Evolutionary conservation across 2,888 invertebrate species (phyloP).

Genomic region (Teinopalpus imperialis): DNA sequence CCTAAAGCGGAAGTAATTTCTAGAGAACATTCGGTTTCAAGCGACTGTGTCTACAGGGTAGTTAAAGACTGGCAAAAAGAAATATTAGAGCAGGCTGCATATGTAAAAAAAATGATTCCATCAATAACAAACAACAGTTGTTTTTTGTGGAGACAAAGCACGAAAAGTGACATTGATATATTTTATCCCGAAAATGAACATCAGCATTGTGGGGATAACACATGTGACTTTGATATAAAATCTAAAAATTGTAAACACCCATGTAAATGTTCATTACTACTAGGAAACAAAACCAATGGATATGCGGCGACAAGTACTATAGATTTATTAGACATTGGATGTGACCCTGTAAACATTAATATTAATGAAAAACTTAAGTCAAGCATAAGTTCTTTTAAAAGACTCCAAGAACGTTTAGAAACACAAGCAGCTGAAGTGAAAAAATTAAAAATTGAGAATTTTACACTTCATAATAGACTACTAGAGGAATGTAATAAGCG

Average conservation of each 20-base stretch:
- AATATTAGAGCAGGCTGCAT: slow-evolving; percentile 53
- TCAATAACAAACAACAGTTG: slow-evolving; percentile 26
- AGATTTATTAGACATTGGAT: slow-evolving; percentile 42
- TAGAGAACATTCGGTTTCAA: slow-evolving; percentile 31
- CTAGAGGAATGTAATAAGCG: slow-evolving; percentile 42
- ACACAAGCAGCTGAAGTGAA: slow-evolving; percentile 53
- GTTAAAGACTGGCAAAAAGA: slow-evolving; percentile 60
- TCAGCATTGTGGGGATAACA: neutral
- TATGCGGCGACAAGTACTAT: slow-evolving; percentile 39
- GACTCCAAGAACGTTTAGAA: slow-evolving; percentile 45
- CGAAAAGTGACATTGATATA: slow-evolving; percentile 25
- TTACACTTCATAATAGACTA: slow-evolving; percentile 52
- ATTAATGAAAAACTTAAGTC: slow-evolving; percentile 37
- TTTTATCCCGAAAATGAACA: slow-evolving; percentile 13
- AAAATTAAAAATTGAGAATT: slow-evolving; percentile 53
- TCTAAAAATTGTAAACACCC: neutral
- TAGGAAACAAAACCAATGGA: slow-evolving; percentile 38
- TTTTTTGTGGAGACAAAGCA: slow-evolving; percentile 12
- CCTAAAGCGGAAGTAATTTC: slow-evolving; percentile 29
- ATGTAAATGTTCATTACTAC: slow-evolving; percentile 16
- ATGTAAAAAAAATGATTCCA: slow-evolving; percentile 47
- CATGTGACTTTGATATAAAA: slow-evolving; percentile 7
- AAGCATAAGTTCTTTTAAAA: slow-evolving; percentile 42
- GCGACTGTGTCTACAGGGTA: slow-evolving; percentile 47
- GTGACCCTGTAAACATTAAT: slow-evolving; percentile 38